Evolutionary conservation across 2,888 invertebrate genomes (phyloP), one percentile per base, ranked within the genome.

Genomic region (Agrochola macilenta): DNA sequence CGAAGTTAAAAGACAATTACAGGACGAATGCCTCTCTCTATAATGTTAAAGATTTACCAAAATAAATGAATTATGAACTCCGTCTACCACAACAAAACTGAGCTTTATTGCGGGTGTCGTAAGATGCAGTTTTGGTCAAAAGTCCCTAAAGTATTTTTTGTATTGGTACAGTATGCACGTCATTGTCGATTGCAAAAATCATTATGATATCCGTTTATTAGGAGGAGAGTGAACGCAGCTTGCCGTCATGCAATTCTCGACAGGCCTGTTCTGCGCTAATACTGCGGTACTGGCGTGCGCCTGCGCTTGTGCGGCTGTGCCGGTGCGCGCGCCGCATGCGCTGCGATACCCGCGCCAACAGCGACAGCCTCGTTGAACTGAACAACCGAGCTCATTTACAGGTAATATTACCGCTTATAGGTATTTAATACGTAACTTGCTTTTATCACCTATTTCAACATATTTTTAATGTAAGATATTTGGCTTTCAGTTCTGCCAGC

Each of bases 381-480:
- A 97, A 97, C 92, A 97, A 97, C 88, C 95, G 97, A 80, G 97
- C 97, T 4, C 93, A 97, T 77, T 93, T 98, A n/a, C 97, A 98
- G 96, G 98, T 97, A 82, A 39, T 23, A 43, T 58, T 39, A 54
- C 26, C 20, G 35, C 43, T 39, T 39, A 46, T 5, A 46, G 7
- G 26, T 46, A 43, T 63, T 46, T 35, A 35, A 23, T 20, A 30
- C 2, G 7, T 26, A 23, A n/a, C 35, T 20, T 30, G 17, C 23
- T 58, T 71, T 43, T 30, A 26, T 30, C 39, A 72, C 74, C 12
- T 11, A 52, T n/a, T 69, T 43, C 17, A 30, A 49, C 8, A 54
- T 17, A 1, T 35, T 64, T 68, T 46, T 54, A 20, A 46, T 49
- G 17, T 26, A 52, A 58, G 14, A 5, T 26, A 69, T 65, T 65